phyloP scores from a whole-genome alignment of 2,888 invertebrate species.

The Diplazon laetatorius region DNA sequence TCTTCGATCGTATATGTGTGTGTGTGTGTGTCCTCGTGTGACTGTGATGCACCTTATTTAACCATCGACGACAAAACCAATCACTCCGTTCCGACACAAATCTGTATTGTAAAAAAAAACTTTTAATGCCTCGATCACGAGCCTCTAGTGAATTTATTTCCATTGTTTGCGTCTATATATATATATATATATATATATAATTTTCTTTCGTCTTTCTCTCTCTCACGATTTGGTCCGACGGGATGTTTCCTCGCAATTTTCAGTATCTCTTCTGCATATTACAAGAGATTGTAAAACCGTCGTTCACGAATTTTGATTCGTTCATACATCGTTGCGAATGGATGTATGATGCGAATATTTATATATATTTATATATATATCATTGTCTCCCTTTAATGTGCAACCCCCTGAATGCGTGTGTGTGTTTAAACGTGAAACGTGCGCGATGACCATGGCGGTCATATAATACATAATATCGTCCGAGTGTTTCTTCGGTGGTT shows the following conservation, averaged over 20 bases:
- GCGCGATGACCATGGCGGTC: too few species aligned
- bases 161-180: conserved; percentile 39
- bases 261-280: background rate
- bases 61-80: conserved; percentile 49
- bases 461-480: too few species aligned
- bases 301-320: conserved; percentile 15
- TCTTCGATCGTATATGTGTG: too few species aligned
- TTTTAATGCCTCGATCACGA: conserved; percentile 37
- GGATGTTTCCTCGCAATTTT: conserved; percentile 4
- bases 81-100: conserved; percentile 52
- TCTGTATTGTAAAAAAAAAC: conserved; percentile 35
- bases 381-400: conserved; percentile 32
- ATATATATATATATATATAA: background rate
- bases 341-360: conserved; percentile 25
- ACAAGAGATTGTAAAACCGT: conserved; percentile 8
- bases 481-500: too few species aligned
- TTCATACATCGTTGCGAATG: conserved; percentile 29
- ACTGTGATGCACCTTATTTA: conserved; percentile 26
- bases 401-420: conserved; percentile 35
- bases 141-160: conserved; percentile 40
- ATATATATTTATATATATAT: too few species aligned
- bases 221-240: too few species aligned
- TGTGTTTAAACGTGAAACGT: too few species aligned
- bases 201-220: too few species aligned
- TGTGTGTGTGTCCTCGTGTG: too few species aligned